Evolutionary conservation across 2,888 invertebrate species (phyloP).

Genomic region (Mesorhabditis belari): DNA sequence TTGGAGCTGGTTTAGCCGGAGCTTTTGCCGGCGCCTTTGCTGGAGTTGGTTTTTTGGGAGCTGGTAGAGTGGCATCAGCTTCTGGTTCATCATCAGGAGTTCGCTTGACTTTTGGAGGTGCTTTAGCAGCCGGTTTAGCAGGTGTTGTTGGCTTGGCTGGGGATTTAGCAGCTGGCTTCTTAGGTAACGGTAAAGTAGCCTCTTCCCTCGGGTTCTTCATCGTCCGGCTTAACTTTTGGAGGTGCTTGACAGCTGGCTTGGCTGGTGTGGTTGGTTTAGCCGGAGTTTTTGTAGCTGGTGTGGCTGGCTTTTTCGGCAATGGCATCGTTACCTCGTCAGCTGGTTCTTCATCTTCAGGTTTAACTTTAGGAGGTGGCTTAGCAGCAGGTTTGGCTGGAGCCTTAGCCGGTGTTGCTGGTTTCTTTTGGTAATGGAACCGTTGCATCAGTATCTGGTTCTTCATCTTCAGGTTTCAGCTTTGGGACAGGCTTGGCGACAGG

Average conservation of each 20-base stretch:
- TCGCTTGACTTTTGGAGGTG: conserved; percentile 6
- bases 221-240: background rate
- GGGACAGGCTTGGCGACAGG: background rate
- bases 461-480: background rate
- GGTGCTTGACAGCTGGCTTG: background rate
- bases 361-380: background rate
- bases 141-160: background rate
- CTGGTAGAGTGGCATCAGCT: conserved; percentile 6
- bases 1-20: background rate
- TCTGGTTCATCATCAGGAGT: conserved; percentile 8
- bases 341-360: background rate
- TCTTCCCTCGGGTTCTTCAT: background rate
- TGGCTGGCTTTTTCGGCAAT: conserved; percentile 7
- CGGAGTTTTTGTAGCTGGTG: background rate
- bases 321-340: conserved; percentile 8
- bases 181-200: background rate
- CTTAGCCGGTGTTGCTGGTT: conserved; percentile 1
- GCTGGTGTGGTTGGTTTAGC: background rate
- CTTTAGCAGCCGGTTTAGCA: background rate
- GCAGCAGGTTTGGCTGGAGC: background rate
- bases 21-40: background rate
- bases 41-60: conserved; percentile 7
- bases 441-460: background rate
- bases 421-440: conserved; percentile 3
- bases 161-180: background rate